phyloP scores from a whole-genome alignment of 2,113 vertebrate genomes.

The Sylvilagus bachmani region DNA sequence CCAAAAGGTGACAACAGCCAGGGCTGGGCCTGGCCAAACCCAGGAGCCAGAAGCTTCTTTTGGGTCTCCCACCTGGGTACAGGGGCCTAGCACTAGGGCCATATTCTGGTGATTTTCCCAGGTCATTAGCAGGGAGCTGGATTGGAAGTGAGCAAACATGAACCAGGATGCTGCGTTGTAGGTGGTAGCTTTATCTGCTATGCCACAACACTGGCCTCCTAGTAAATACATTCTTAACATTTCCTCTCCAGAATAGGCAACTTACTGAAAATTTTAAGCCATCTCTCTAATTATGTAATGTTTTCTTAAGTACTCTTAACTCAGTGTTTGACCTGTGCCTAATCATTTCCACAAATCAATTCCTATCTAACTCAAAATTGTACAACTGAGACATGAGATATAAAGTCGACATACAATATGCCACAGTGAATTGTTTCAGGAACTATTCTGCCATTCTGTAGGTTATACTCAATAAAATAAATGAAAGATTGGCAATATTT shows the following conservation, averaged over 20 bases:
- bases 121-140: too few relatives aligned
- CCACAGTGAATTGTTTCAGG: slow-evolving; percentile 29
- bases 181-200: too few relatives aligned
- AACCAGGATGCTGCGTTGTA: too few relatives aligned
- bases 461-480: neutral
- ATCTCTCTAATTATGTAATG: neutral
- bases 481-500: neutral
- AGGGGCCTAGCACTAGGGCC: too few relatives aligned
- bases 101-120: too few relatives aligned
- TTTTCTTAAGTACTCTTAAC: slow-evolving; percentile 1
- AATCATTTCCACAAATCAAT: neutral
- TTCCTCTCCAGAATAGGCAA: neutral
- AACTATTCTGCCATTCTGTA: slow-evolving; percentile 25
- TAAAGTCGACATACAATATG: neutral
- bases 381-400: neutral
- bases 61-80: too few relatives aligned
- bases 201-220: too few relatives aligned
- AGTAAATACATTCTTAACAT: neutral
- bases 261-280: slow-evolving; percentile 31
- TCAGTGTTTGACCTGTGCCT: neutral
- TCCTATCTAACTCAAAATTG: slow-evolving; percentile 54
- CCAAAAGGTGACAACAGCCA: too few relatives aligned
- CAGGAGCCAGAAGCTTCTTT: too few relatives aligned
- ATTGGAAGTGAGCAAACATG: too few relatives aligned
- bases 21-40: too few relatives aligned